Evolutionary conservation across 2,797 vertebrate species (phyloP).

Genomic region (Taeniopygia guttata): DNA sequence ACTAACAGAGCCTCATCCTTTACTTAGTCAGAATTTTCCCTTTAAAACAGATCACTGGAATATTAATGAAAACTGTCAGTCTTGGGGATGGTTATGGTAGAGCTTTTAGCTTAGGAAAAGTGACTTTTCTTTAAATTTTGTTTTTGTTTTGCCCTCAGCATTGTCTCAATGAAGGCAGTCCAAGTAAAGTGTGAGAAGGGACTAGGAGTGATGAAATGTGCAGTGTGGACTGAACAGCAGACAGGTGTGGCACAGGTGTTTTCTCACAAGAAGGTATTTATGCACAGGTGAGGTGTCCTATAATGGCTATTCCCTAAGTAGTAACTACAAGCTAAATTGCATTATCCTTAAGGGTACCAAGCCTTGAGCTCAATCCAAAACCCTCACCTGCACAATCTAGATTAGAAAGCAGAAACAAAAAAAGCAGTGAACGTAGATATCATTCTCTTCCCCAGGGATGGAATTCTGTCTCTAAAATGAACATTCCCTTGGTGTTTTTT

Average conservation of each 20-base stretch:
- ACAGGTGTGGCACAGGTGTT: neutral
- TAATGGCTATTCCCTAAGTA: neutral
- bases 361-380: neutral
- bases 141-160: neutral
- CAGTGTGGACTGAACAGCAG: neutral
- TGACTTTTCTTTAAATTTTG: neutral
- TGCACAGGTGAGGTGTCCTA: neutral
- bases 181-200: neutral
- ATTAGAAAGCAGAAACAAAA: neutral
- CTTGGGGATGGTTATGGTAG: neutral
- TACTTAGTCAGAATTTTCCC: neutral
- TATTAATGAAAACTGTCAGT: neutral
- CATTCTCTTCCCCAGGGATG: accelerated
- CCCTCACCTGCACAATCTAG: neutral
- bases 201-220: neutral
- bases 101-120: neutral
- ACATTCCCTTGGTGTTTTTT: neutral
- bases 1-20: neutral
- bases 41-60: accelerated
- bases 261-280: neutral
- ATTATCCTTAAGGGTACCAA: neutral
- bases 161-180: neutral
- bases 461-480: neutral
- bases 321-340: neutral
- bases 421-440: neutral